Evolutionary conservation across 1,140 invertebrate species (phyloP), one percentile per base, ranked within the genome.

Genomic region (Xylocopa sonorina): DNA sequence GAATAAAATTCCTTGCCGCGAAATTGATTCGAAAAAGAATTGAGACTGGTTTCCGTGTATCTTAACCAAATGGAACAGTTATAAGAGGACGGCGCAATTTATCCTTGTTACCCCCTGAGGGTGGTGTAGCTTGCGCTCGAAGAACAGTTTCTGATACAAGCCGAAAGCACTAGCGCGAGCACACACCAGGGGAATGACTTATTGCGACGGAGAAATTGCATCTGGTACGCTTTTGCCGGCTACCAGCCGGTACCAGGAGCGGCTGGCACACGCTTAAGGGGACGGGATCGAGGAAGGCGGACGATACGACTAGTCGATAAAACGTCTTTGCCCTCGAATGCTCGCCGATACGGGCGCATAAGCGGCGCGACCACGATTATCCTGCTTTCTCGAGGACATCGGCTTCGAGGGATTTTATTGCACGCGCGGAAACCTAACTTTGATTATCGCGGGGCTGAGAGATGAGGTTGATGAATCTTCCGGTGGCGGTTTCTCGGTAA

Each of bases 271-370:
- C 41, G 63, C 29, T n/a, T 46, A 48, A 71, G 21, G 53, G 55
- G 32, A 69, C 43, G 64, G 41, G 50, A 53, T 60, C 50, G 27
- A 62, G 32, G 60, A 16, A 38, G 29, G 18, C 53, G 58, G 24
- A 72, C n/a, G 68, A 78, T 64, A 63, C 58, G 69, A 43, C 18
- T 16, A 48, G 41, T 50, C 78, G 81, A 83, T 83, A 83, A 83
- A 82, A 80, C 72, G 78, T 81, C n/a, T 77, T 81, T 77, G 73
- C 55, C 66, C 50, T 58, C 16, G 57, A 38, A 74, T 50, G 51
- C 46, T 51, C 63, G 48, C 41, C 58, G 69, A 73, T 63, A 63
- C 24, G 69, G 64, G 41, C n/a, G 75, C 69, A 62, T 50, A 67
- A 50, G 32, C 51, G 32, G 21, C 58, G 71, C 27, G 48, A 41